These are phyloP conservation scores for Rhopalosiphum nymphaeae DNA, from an alignment of 2,888 invertebrate genomes.

Conservation along the genomic window DNA sequence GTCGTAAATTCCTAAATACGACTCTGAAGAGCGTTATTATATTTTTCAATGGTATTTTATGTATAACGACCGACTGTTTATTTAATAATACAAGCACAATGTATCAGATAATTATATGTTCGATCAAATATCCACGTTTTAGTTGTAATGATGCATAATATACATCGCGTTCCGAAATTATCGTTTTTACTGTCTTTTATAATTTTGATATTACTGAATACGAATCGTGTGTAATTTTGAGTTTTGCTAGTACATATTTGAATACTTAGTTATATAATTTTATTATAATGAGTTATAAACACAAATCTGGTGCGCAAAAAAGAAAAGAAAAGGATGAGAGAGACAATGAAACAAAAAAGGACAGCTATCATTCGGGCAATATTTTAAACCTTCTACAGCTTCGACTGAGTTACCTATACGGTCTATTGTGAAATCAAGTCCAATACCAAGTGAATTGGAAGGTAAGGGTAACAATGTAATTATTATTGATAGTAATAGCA, in stretches of 20 bases:
- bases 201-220: slow-evolving; percentile 3
- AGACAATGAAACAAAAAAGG: slow-evolving; percentile 24
- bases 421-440: too few relatives aligned
- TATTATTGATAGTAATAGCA: too few relatives aligned
- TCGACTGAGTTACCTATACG: not conserved
- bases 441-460: too few relatives aligned
- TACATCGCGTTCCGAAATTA: slow-evolving; percentile 3
- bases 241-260: not conserved
- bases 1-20: too few relatives aligned
- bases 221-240: not conserved
- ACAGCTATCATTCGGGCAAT: slow-evolving; percentile 14
- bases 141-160: slow-evolving; percentile 2
- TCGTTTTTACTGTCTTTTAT: not conserved
- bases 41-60: too few relatives aligned
- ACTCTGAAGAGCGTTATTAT: too few relatives aligned
- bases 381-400: not conserved
- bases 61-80: too few relatives aligned
- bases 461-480: too few relatives aligned
- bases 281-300: slow-evolving; percentile 17
- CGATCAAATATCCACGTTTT: not conserved
- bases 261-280: not conserved
- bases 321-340: slow-evolving; percentile 3
- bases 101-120: too few relatives aligned
- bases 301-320: not conserved
- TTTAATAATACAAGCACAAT: too few relatives aligned